These are phyloP conservation scores for Chloropsis hardwickii DNA, from an alignment of 2,113 vertebrate genomes.

Conservation along the genomic window DNA sequence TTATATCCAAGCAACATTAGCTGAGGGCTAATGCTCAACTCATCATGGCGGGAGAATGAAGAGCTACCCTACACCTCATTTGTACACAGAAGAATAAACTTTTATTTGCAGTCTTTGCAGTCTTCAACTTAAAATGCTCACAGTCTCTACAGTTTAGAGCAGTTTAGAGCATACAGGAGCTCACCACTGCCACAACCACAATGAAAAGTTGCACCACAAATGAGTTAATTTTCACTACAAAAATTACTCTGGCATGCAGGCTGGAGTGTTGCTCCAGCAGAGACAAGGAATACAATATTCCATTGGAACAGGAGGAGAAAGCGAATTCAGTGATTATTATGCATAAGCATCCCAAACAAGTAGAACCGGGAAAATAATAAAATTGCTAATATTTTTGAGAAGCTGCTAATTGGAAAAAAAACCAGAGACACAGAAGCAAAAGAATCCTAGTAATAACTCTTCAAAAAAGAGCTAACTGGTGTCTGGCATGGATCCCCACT, in stretches of 20 bases:
- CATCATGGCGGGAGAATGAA: neutral
- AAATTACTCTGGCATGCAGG: neutral
- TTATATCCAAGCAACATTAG: neutral
- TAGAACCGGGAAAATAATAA: neutral
- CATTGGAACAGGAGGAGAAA: neutral
- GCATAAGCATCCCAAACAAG: neutral
- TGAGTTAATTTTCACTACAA: neutral
- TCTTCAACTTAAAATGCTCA: neutral
- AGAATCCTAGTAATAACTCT: constrained; percentile 3
- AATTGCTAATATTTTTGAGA: constrained; percentile 29
- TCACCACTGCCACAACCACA: neutral
- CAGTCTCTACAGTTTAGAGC: neutral
- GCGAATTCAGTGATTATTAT: neutral
- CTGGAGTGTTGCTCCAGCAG: neutral
- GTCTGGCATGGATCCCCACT: constrained; percentile 12
- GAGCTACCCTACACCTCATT: neutral
- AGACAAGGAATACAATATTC: neutral
- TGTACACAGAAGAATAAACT: neutral
- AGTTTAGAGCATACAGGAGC: neutral
- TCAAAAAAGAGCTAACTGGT: neutral
- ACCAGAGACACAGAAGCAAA: neutral
- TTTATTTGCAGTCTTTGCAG: neutral
- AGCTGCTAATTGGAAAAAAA: constrained; percentile 7
- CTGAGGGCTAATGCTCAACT: neutral
- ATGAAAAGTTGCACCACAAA: neutral